phyloP scores from a whole-genome alignment of 2,797 vertebrate species.

The Pristis pectinata region DNA sequence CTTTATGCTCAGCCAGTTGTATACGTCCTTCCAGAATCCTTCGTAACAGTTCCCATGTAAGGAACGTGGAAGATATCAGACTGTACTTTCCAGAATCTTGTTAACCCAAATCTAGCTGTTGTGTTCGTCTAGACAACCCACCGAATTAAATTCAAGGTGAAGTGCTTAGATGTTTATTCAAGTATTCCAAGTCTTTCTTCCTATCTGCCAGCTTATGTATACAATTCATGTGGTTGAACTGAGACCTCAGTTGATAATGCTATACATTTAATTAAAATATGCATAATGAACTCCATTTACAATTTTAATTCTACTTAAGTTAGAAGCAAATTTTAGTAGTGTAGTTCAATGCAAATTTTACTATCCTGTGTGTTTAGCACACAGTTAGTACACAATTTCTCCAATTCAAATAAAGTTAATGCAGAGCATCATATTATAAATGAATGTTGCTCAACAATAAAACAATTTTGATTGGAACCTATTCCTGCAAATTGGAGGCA shows the following conservation, averaged over 20 bases:
- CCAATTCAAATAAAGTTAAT: not conserved
- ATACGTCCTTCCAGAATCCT: not conserved
- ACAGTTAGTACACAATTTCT: too few relatives aligned
- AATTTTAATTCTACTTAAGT: too few relatives aligned
- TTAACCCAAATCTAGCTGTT: not conserved
- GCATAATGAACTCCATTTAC: too few relatives aligned
- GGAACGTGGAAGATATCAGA: not conserved
- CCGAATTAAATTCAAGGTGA: not conserved
- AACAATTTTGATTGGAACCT: not conserved
- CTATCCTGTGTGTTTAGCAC: too few relatives aligned
- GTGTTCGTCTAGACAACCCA: not conserved
- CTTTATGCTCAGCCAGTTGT: not conserved
- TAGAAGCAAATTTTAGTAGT: too few relatives aligned
- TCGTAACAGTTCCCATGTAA: not conserved
- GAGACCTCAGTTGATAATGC: too few relatives aligned
- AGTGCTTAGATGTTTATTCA: not conserved
- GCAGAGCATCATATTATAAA: not conserved
- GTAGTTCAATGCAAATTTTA: too few relatives aligned
- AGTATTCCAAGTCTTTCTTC: not conserved
- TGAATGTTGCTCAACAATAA: not conserved
- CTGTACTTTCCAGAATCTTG: not conserved
- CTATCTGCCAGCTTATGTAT: not conserved
- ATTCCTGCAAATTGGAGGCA: not conserved
- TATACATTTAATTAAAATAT: too few relatives aligned
- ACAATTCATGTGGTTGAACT: not conserved